Conservation (phyloP, 2,113 vertebrate species). For the Phyllostomus discolor region DNA sequence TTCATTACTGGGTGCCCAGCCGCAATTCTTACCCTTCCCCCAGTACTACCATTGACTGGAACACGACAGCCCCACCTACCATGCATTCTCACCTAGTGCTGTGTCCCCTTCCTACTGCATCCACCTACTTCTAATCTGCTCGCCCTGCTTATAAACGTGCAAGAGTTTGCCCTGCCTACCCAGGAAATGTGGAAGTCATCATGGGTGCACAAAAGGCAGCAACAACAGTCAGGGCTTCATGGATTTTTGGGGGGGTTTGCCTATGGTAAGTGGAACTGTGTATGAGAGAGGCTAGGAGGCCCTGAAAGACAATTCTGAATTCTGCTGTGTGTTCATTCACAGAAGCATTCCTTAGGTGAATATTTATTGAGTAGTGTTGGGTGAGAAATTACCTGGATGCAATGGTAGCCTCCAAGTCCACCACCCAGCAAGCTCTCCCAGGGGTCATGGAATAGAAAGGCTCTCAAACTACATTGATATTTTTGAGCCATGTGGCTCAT, state of each 20-base stretch:
- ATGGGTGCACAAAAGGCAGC: background rate
- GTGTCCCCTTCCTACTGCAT: background rate
- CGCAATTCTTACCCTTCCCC: background rate
- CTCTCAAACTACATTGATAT: background rate
- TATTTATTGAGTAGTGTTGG: background rate
- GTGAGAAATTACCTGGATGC: background rate
- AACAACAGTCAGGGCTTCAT: background rate
- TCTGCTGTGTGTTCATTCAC: background rate
- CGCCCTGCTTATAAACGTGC: background rate
- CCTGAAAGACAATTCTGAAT: background rate
- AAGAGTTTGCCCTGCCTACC: background rate
- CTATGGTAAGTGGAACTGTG: background rate
- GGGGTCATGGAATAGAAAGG: background rate
- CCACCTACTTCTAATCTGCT: background rate
- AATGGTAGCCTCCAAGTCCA: background rate
- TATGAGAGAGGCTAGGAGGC: background rate
- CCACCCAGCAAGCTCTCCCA: background rate
- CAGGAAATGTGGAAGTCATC: background rate
- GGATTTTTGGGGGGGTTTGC: background rate
- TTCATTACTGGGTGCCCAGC: background rate
- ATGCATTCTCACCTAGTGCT: background rate
- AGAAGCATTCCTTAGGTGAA: background rate
- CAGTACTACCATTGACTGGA: background rate
- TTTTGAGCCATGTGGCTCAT: background rate
- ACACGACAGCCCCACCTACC: background rate